Conservation (phyloP, 2,797 vertebrate species). For the Paratrypauchen microcephalus region DNA sequence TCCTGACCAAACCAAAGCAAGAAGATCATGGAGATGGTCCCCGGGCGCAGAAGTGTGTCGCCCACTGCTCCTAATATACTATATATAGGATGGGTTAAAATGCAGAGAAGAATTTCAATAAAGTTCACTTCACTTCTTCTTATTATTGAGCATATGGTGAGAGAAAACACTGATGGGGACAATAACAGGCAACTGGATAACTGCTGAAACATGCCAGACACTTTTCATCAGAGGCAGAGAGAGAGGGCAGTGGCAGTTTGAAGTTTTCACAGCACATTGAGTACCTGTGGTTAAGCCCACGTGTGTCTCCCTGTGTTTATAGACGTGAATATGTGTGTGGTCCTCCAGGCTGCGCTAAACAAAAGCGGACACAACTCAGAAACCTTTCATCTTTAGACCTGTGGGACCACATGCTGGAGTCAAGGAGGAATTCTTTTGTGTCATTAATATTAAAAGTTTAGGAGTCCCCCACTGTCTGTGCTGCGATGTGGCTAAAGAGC, state of each 20-base stretch:
- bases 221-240: conserved; percentile 32
- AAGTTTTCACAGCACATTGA: conserved; percentile 47
- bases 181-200: conserved; percentile 28
- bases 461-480: conserved; percentile 47
- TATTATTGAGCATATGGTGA: conserved; percentile 12
- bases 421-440: conserved; percentile 62
- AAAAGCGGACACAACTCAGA: conserved; percentile 53
- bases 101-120: too few species aligned
- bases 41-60: too few species aligned
- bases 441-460: conserved; percentile 62
- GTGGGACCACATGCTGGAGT: conserved; percentile 59
- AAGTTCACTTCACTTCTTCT: too few species aligned
- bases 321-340: conserved; percentile 52
- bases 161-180: conserved; percentile 30
- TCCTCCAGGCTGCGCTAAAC: conserved; percentile 56
- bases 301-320: conserved; percentile 59
- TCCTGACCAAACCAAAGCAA: too few species aligned
- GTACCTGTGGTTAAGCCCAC: conserved; percentile 49
- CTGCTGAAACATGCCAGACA: conserved; percentile 35
- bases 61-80: too few species aligned
- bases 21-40: too few species aligned
- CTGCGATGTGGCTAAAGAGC: conserved; percentile 43
- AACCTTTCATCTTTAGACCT: conserved; percentile 60
- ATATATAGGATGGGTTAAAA: too few species aligned
- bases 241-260: conserved; percentile 31